Base-by-base conservation (phyloP, 2,888 invertebrate species). In the Apotomis turbidana region DNA sequence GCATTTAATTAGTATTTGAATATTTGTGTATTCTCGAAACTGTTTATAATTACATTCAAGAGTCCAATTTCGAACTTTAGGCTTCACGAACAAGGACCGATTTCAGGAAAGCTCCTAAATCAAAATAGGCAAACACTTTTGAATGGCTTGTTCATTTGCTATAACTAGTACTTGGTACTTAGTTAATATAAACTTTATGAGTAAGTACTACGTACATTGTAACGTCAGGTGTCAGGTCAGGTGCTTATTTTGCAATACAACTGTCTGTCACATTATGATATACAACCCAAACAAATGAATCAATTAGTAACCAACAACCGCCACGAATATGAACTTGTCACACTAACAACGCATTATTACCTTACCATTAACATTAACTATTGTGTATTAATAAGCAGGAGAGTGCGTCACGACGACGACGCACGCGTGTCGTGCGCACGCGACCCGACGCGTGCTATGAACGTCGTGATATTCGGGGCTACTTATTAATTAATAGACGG, bases 351-450 rank as follows among this genome's bases (percentile, higher is more conserved):
- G 66, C 64, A 64, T 59, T 64, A 66, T 52, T 49, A 57, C 44
- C 15, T 58, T 10, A 27, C 57, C 5, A 68, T 71, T 71, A 71
- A 63, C 68, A 54, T 59, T 64, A 61, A 68, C 67, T 54, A 63
- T 70, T 59, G 61, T 36, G 63, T 70, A 69, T 69, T 62, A 49
- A 69, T 64, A 68, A 59, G 52, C 58, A 59, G 9, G 49, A 49
- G 10, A 75, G 74, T 74, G 77, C 75, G 72, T 76, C 69, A 73
- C 57, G 68, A 41, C 73, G 70, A 52, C 57, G 64, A 76, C 76
- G 77, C 77, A 76, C 75, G 75, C 75, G 75, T 66, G 63, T 38
- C 77, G 73, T 76, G 79, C 76, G 79, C 81, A 74, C 76, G 80
- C 75, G 64, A 41, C 64, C 66, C 68, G 67, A 74, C 78, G 76